phyloP scores from a whole-genome alignment of 2,888 invertebrate genomes.

The Magallana nippona region DNA sequence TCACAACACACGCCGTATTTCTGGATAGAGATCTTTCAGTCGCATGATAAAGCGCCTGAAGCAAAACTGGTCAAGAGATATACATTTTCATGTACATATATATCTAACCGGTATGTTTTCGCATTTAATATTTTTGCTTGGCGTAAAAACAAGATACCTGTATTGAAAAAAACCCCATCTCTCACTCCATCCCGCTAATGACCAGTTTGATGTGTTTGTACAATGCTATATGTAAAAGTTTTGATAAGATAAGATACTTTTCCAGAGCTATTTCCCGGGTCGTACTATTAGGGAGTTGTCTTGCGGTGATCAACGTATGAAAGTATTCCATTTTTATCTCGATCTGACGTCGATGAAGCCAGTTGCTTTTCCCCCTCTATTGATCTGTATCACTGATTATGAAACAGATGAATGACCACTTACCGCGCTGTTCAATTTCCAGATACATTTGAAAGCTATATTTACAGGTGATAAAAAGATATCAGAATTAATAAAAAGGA shows the following conservation, averaged over 20 bases:
- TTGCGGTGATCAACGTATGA: neutral
- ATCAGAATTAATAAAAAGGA: neutral
- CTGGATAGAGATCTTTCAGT: neutral
- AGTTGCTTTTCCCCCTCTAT: neutral
- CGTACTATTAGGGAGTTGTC: neutral
- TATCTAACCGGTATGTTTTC: too few species aligned
- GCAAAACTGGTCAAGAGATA: too few species aligned
- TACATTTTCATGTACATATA: too few species aligned
- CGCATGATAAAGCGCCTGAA: too few species aligned
- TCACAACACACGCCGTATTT: neutral
- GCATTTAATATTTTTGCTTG: neutral
- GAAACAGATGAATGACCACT: slow-evolving; percentile 18
- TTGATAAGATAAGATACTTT: slow-evolving; percentile 1
- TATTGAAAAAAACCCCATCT: neutral
- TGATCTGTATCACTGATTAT: neutral
- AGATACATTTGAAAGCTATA: neutral
- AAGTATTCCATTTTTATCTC: neutral
- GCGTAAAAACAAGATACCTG: neutral
- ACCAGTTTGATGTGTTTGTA: neutral
- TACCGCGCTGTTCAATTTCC: slow-evolving; percentile 9
- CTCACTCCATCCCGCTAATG: neutral
- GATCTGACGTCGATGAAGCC: slow-evolving; percentile 5
- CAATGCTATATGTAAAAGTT: neutral
- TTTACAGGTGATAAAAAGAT: slow-evolving; percentile 15
- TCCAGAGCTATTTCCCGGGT: neutral